Conservation (phyloP, 2,113 vertebrate species). For the Pachyramphus minor region DNA sequence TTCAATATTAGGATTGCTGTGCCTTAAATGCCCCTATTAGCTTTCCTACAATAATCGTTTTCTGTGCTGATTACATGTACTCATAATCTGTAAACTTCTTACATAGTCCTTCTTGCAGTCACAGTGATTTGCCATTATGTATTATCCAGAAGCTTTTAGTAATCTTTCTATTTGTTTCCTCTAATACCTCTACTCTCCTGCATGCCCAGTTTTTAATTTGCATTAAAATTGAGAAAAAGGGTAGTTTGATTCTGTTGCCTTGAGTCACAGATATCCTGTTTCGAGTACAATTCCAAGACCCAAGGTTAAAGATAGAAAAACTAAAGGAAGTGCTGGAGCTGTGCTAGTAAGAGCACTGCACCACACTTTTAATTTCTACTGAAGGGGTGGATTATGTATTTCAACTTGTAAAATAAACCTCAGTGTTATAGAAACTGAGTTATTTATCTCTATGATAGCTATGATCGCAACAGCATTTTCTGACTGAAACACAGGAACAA, state of each 20-base stretch:
- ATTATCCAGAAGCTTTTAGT: not conserved
- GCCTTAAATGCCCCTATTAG: not conserved
- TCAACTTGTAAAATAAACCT: not conserved
- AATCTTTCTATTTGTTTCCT: not conserved
- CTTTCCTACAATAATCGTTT: not conserved
- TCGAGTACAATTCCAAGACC: not conserved
- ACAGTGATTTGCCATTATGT: not conserved
- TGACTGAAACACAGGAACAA: not conserved
- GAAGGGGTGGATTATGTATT: not conserved
- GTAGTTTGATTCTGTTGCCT: not conserved
- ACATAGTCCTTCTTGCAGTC: not conserved
- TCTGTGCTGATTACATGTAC: not conserved
- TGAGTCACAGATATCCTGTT: not conserved
- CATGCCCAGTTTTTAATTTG: not conserved
- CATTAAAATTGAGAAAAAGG: not conserved
- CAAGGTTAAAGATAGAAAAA: not conserved
- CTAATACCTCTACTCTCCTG: not conserved
- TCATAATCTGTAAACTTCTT: not conserved
- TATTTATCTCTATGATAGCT: not conserved
- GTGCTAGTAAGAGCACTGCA: not conserved
- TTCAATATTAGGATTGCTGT: conserved; percentile 17
- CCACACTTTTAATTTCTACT: not conserved
- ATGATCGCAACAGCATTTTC: not conserved
- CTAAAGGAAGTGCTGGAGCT: not conserved
- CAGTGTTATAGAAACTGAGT: not conserved